These are phyloP conservation scores for Chaenocephalus aceratus DNA, from an alignment of 2,113 vertebrate genomes.

Conservation along the genomic window DNA sequence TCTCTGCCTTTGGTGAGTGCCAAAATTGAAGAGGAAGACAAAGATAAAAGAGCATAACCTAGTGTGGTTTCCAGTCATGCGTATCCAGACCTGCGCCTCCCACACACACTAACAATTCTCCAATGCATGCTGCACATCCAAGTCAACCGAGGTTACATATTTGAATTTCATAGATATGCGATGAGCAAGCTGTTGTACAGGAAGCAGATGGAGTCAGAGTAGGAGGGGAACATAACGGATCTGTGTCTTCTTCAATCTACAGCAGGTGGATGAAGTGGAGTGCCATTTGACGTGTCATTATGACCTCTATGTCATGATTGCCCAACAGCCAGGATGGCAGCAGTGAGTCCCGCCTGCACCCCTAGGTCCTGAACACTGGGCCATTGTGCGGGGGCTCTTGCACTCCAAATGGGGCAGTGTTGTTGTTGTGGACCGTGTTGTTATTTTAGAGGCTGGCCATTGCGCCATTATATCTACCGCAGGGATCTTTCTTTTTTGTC, in stretches of 20 bases:
- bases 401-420: constrained; percentile 71
- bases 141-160: constrained; percentile 41
- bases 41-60: constrained; percentile 32
- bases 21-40: constrained; percentile 28
- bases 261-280: constrained; percentile 59
- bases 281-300: constrained; percentile 54
- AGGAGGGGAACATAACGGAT: constrained; percentile 13
- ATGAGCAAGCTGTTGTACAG: neutral
- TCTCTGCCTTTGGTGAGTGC: neutral
- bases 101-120: constrained; percentile 8
- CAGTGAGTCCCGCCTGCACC: constrained; percentile 68
- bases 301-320: constrained; percentile 67
- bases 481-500: constrained; percentile 50
- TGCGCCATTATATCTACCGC: constrained; percentile 60
- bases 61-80: constrained; percentile 14
- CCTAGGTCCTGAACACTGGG: constrained; percentile 71
- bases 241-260: neutral
- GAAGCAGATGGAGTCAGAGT: neutral
- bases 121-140: constrained; percentile 6
- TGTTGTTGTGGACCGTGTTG: constrained; percentile 76
- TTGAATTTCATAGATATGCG: neutral
- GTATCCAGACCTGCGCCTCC: constrained; percentile 9
- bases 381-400: constrained; percentile 74
- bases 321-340: constrained; percentile 67
- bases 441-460: constrained; percentile 76